These are phyloP conservation scores for Carassius carassius DNA, from an alignment of 2,113 vertebrate genomes.

Conservation along the genomic window DNA sequence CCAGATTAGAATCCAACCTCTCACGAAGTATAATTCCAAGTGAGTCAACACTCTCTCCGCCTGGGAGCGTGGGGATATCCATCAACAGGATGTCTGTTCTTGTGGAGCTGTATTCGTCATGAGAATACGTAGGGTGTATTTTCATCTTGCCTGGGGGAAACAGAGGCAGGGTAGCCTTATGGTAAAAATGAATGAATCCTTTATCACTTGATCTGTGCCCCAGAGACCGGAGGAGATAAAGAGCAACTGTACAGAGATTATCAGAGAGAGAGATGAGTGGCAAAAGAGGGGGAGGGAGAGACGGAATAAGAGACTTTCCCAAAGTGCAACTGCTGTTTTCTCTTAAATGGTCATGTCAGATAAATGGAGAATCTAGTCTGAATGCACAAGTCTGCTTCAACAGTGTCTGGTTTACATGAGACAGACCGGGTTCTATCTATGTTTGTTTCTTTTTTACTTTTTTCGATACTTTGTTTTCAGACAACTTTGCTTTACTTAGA, in stretches of 20 bases:
- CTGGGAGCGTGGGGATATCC: constrained; percentile 10
- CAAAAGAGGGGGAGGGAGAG: background rate
- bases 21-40: background rate
- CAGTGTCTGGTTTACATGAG: constrained; percentile 64
- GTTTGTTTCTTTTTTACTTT: too few relatives aligned
- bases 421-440: constrained; percentile 62
- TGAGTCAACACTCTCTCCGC: constrained; percentile 16
- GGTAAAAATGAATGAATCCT: constrained; percentile 8
- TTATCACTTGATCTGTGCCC: constrained; percentile 41
- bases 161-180: background rate
- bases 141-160: constrained; percentile 8
- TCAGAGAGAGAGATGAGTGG: background rate
- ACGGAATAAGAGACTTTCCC: constrained; percentile 15
- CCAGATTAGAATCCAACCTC: background rate
- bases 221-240: constrained; percentile 30
- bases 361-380: constrained; percentile 46
- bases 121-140: background rate
- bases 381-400: constrained; percentile 13
- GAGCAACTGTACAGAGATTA: constrained; percentile 9
- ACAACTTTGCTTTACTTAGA: too few relatives aligned
- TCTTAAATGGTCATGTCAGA: constrained; percentile 50
- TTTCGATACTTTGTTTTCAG: background rate
- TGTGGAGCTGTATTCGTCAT: background rate
- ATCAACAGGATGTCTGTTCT: constrained; percentile 20
- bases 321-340: constrained; percentile 33